A percentile compares a stretch with the other conserved stretches of the same genome.
Evolutionary conservation across 2,113 vertebrate genomes (phyloP).

Genomic region (Cranoglanis bouderius): DNA sequence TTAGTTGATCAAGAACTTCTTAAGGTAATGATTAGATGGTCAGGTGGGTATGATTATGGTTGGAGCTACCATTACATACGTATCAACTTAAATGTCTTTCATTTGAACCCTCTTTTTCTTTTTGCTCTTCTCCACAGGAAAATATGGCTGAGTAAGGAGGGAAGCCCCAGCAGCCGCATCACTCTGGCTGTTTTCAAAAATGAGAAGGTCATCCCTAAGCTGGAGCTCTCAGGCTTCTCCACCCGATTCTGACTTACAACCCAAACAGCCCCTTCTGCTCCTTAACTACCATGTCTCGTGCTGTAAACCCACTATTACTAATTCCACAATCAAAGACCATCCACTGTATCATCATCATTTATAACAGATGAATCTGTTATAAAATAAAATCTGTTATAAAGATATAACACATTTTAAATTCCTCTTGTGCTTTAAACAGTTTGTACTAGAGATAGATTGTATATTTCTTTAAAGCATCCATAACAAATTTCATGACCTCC

Average conservation of each 20-base stretch:
- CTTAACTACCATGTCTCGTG: background rate
- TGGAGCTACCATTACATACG: background rate
- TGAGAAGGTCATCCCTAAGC: slow-evolving; percentile 65
- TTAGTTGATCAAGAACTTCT: no score
- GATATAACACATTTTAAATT: background rate
- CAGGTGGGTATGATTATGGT: no score
- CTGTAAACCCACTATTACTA: background rate
- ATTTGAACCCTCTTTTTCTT: background rate
- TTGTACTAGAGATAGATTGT: background rate
- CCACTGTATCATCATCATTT: background rate
- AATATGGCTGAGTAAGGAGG: slow-evolving; percentile 70
- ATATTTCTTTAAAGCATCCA: background rate
- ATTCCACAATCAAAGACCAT: background rate
- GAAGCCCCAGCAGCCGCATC: slow-evolving; percentile 69
- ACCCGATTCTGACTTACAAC: slow-evolving; percentile 78
- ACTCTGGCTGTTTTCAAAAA: slow-evolving; percentile 68
- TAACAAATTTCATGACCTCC: background rate
- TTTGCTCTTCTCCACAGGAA: slow-evolving; percentile 62
- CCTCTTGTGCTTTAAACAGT: background rate
- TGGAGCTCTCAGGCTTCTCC: slow-evolving; percentile 84
- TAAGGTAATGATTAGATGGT: no score
- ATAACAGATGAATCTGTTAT: background rate
- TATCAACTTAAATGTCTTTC: background rate
- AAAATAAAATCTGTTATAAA: no score
- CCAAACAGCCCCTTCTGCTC: background rate